Conservation (phyloP, 2,888 invertebrate genomes). For the Drosophila hamatofila region DNA sequence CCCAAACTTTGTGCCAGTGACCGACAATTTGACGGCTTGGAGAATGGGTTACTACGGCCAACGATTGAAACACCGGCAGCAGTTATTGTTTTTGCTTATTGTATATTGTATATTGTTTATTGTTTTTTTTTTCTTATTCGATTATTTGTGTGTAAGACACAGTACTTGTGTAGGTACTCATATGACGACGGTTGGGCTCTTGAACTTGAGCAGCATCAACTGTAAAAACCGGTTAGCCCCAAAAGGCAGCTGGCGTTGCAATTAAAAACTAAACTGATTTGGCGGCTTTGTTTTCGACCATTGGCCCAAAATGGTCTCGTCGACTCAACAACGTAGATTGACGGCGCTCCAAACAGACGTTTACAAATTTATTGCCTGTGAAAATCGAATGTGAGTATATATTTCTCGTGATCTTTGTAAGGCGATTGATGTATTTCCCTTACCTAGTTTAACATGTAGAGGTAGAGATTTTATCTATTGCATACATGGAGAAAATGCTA, state of each 20-base stretch:
- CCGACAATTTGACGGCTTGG: constrained; percentile 64
- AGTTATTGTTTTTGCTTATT: constrained; percentile 8
- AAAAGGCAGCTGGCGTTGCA: constrained; percentile 31
- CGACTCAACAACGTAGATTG: constrained; percentile 19
- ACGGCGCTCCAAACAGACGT: constrained; percentile 8
- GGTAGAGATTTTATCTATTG: not conserved
- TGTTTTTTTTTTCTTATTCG: constrained; percentile 17
- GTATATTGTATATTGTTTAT: constrained; percentile 24
- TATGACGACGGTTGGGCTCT: constrained; percentile 21
- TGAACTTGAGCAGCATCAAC: constrained; percentile 50
- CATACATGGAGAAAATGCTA: not conserved
- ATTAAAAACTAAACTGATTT: constrained; percentile 50
- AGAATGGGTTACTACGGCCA: constrained; percentile 37
- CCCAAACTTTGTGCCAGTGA: constrained; percentile 75
- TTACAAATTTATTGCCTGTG: constrained; percentile 9
- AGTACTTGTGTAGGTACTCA: constrained; percentile 11
- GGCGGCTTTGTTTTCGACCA: constrained; percentile 33
- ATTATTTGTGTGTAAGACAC: constrained; percentile 10
- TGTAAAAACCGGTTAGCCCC: constrained; percentile 52
- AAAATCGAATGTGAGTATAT: not conserved
- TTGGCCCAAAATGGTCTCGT: constrained; percentile 22
- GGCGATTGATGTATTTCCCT: not conserved
- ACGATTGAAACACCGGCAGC: constrained; percentile 42
- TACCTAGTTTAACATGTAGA: not conserved
- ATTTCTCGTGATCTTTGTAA: not conserved